These are phyloP conservation scores for Babylonia areolata DNA, from an alignment of 1,140 invertebrate species.

Conservation along the genomic window DNA sequence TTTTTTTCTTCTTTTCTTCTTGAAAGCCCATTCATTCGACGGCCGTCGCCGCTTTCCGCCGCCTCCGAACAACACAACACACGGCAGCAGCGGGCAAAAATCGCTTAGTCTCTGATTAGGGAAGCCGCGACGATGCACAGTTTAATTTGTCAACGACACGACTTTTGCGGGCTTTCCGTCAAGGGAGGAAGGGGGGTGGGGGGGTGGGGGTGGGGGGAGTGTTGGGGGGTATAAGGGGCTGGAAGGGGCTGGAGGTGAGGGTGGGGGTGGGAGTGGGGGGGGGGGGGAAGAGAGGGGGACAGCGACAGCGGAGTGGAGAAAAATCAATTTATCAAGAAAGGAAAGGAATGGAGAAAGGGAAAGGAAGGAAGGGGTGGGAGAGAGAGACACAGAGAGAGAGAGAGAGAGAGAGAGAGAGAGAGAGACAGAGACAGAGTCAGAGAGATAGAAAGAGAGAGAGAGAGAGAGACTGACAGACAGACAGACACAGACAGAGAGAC, in stretches of 20 bases:
- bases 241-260: neutral
- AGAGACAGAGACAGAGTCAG: neutral
- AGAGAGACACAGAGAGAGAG: neutral
- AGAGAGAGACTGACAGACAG: neutral
- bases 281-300: no score
- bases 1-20: neutral
- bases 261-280: neutral
- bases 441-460: neutral
- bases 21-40: neutral
- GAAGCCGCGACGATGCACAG: neutral
- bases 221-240: neutral
- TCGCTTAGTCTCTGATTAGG: slow-evolving; percentile 18
- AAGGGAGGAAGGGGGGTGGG: neutral
- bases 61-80: no score
- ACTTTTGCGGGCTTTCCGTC: neutral
- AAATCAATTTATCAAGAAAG: no score
- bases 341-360: no score
- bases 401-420: neutral
- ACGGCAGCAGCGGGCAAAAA: neutral
- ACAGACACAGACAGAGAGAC: neutral
- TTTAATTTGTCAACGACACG: slow-evolving; percentile 20
- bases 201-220: neutral
- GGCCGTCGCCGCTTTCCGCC: no score
- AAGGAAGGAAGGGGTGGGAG: neutral
- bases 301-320: no score